phyloP scores from a whole-genome alignment of 2,888 invertebrate species.

The Scaptomyza parva region DNA sequence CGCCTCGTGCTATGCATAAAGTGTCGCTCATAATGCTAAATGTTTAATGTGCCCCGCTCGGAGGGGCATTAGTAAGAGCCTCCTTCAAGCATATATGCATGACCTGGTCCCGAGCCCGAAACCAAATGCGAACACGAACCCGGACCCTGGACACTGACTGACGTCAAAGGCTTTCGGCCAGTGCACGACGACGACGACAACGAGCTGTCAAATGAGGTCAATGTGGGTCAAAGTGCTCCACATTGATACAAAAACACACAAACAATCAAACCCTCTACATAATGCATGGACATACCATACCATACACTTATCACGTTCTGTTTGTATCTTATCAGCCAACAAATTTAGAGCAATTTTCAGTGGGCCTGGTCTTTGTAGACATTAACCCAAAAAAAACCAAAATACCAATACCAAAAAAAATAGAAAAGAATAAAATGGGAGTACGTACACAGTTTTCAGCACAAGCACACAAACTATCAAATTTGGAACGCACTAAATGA shows the following conservation, averaged over 20 bases:
- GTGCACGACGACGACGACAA: background rate
- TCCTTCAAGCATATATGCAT: background rate
- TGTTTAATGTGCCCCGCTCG: slow-evolving; percentile 30
- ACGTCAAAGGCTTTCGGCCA: slow-evolving; percentile 29
- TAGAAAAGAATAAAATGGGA: slow-evolving; percentile 6
- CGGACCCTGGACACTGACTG: slow-evolving; percentile 1
- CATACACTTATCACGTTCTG: slow-evolving; percentile 5
- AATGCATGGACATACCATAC: slow-evolving; percentile 1
- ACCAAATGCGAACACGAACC: too few relatives aligned
- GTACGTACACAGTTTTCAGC: slow-evolving; percentile 21
- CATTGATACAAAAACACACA: slow-evolving; percentile 1
- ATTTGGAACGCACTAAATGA: slow-evolving; percentile 7
- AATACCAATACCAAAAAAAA: too few relatives aligned
- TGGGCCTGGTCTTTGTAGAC: slow-evolving; percentile 31
- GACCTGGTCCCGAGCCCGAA: background rate
- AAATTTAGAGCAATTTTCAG: slow-evolving; percentile 18
- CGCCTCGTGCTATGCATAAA: slow-evolving; percentile 60
- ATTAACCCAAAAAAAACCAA: slow-evolving; percentile 40
- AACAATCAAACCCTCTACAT: background rate
- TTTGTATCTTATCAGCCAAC: slow-evolving; percentile 33
- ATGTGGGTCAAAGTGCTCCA: slow-evolving; percentile 33
- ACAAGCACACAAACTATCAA: slow-evolving; percentile 31
- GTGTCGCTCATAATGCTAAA: slow-evolving; percentile 32
- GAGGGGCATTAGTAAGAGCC: slow-evolving; percentile 4
- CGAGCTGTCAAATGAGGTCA: slow-evolving; percentile 14